Evolutionary conservation across 2,113 vertebrate genomes (phyloP).

Genomic region (Ciconia stormi): DNA sequence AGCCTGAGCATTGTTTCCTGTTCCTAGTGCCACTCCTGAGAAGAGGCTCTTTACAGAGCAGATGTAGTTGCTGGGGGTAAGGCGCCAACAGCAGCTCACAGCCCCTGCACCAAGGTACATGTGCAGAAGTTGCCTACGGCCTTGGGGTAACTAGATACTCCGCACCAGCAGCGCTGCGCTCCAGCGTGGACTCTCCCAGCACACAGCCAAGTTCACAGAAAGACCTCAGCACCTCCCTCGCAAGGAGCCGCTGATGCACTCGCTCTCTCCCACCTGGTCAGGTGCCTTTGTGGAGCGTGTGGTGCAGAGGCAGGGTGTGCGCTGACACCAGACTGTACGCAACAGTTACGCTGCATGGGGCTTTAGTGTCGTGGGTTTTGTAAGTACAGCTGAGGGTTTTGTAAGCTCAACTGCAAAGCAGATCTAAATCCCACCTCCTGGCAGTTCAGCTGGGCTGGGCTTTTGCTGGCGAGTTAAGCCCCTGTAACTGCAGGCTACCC

Average conservation of each 20-base stretch:
- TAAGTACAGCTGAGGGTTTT: background rate
- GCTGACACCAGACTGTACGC: fast-evolving
- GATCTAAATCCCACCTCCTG: background rate
- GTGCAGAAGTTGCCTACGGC: background rate
- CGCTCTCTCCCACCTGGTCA: fast-evolving
- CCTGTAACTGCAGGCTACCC: background rate
- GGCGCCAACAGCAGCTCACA: background rate
- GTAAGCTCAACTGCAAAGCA: background rate
- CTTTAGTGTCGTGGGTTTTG: background rate
- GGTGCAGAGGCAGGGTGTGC: background rate
- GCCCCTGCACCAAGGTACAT: background rate
- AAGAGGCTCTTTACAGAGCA: background rate
- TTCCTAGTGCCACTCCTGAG: background rate
- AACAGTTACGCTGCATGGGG: fast-evolving
- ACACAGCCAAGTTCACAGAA: background rate
- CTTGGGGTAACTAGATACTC: background rate
- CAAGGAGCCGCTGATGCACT: fast-evolving
- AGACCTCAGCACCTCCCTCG: background rate
- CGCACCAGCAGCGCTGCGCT: background rate
- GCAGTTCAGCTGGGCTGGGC: background rate
- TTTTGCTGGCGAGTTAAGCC: background rate
- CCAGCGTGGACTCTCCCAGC: background rate
- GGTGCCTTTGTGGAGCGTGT: fast-evolving
- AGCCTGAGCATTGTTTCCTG: background rate
- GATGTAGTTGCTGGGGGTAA: background rate